Evolutionary conservation across 2,113 vertebrate species (phyloP).

Genomic region (Ameiurus melas): DNA sequence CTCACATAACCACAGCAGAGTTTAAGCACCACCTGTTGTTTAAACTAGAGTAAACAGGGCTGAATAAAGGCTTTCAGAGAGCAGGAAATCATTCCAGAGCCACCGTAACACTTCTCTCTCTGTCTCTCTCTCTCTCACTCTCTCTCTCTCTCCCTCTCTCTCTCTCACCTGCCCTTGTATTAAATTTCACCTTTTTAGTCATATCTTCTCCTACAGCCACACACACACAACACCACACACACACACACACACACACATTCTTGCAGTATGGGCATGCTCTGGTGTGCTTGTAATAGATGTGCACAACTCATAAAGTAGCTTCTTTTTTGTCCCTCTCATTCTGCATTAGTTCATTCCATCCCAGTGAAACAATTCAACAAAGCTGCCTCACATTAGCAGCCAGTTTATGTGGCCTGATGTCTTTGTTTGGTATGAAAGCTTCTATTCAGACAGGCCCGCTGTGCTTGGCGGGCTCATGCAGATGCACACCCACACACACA

Average conservation of each 20-base stretch:
- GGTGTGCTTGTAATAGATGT: background rate
- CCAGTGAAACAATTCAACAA: constrained; percentile 49
- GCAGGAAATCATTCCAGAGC: constrained; percentile 28
- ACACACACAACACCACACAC: background rate
- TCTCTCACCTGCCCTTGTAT: constrained; percentile 37
- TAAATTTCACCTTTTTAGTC: constrained; percentile 33
- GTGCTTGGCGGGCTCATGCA: constrained; percentile 33
- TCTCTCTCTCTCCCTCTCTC: background rate
- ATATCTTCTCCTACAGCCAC: background rate
- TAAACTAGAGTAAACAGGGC: background rate
- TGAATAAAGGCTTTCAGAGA: constrained; percentile 20
- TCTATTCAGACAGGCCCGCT: constrained; percentile 59
- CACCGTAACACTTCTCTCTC: background rate
- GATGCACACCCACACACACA: background rate
- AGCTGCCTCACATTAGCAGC: constrained; percentile 41
- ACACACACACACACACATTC: background rate
- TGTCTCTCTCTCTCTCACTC: too few species aligned
- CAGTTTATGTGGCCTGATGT: constrained; percentile 51
- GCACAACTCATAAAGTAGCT: background rate
- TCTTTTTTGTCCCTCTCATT: background rate
- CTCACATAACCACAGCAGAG: background rate
- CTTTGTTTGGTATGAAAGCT: constrained; percentile 49
- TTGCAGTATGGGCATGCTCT: background rate
- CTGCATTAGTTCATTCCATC: background rate
- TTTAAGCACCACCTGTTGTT: constrained; percentile 7